Conservation (phyloP, 2,797 vertebrate genomes). For the Enteromius argenteus region DNA sequence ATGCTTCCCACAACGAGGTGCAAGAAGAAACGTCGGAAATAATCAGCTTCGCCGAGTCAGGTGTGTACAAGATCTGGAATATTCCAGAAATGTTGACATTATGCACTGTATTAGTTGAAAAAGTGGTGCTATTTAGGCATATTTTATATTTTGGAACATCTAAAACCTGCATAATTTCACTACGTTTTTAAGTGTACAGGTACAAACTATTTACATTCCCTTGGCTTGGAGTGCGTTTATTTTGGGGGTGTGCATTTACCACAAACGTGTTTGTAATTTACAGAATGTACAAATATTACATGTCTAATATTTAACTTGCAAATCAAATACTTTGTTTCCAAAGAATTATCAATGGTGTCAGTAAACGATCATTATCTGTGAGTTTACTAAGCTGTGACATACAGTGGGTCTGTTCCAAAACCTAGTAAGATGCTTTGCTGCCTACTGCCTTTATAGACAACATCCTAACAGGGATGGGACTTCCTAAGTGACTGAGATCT, state of each 20-base stretch:
- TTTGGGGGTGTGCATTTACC: neutral
- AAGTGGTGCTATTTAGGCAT: neutral
- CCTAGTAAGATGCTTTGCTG: neutral
- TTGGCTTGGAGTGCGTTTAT: neutral
- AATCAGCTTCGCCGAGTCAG: slow-evolving; percentile 98
- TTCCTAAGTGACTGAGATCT: neutral
- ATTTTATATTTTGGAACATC: neutral
- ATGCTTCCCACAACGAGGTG: slow-evolving; percentile 86
- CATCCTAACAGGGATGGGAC: neutral
- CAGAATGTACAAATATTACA: neutral
- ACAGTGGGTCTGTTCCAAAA: neutral
- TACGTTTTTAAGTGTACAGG: too few relatives aligned
- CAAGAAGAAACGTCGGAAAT: slow-evolving; percentile 94
- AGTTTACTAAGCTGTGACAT: neutral
- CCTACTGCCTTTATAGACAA: neutral
- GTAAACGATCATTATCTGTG: neutral
- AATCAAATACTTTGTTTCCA: neutral
- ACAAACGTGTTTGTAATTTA: neutral
- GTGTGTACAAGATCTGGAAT: slow-evolving; percentile 76
- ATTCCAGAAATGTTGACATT: neutral
- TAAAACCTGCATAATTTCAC: neutral
- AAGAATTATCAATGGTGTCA: neutral
- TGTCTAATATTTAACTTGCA: neutral
- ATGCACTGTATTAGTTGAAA: neutral
- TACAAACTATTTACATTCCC: neutral